phyloP scores from a whole-genome alignment of 2,797 vertebrate genomes.

The Limosa lapponica region DNA sequence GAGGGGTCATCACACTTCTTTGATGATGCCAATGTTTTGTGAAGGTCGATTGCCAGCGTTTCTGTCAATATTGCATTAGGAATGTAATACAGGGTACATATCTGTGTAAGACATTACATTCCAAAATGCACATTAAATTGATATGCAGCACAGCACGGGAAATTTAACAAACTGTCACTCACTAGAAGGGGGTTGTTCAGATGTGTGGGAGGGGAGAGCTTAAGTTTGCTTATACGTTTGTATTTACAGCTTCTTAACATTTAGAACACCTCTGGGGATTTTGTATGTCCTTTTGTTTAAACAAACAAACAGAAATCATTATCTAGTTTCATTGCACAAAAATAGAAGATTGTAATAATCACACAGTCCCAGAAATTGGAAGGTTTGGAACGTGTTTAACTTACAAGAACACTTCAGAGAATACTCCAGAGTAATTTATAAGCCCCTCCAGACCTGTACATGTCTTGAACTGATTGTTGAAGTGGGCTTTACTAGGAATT shows the following conservation, averaged over 20 bases:
- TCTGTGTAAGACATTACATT: not conserved
- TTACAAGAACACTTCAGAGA: slow-evolving; percentile 71
- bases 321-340: slow-evolving; percentile 10
- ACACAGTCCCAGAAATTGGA: slow-evolving; percentile 43
- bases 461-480: slow-evolving; percentile 77
- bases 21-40: not conserved
- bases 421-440: slow-evolving; percentile 77
- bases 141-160: not conserved
- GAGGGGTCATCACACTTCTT: not conserved
- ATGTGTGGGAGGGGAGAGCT: not conserved
- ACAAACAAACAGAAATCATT: slow-evolving; percentile 54
- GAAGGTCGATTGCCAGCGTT: not conserved
- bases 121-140: not conserved
- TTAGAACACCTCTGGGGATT: slow-evolving; percentile 61
- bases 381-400: slow-evolving; percentile 63
- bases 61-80: not conserved
- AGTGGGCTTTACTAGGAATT: slow-evolving; percentile 80
- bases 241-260: slow-evolving; percentile 34
- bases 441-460: slow-evolving; percentile 77
- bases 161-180: slow-evolving; percentile 40
- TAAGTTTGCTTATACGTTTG: not conserved
- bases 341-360: not conserved
- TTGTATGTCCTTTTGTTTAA: slow-evolving; percentile 27
- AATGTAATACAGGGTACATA: not conserved
- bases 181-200: not conserved